Evolutionary conservation across 2,888 invertebrate genomes (phyloP).

Genomic region (Nysson spinosus): DNA sequence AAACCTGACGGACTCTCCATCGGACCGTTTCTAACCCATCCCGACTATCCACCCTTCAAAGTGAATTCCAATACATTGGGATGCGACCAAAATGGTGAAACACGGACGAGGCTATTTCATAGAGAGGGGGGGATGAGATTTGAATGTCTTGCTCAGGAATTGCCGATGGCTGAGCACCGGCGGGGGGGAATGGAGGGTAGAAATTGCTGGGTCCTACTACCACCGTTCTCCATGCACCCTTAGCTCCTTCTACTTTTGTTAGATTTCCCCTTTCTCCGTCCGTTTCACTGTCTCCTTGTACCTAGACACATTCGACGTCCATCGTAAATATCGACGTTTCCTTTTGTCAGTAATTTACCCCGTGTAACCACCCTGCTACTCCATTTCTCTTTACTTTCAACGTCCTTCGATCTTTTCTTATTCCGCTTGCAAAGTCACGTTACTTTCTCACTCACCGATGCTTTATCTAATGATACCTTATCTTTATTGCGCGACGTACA

Average conservation of each 20-base stretch:
- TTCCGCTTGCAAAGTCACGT: background rate
- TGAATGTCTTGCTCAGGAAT: slow-evolving; percentile 65
- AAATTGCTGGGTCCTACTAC: slow-evolving; percentile 50
- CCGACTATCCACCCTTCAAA: slow-evolving; percentile 49
- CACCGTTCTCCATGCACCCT: slow-evolving; percentile 17
- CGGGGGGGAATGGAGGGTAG: slow-evolving; percentile 50
- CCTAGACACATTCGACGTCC: slow-evolving; percentile 1
- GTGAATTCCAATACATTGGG: slow-evolving; percentile 69
- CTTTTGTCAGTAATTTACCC: slow-evolving; percentile 45
- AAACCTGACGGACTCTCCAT: slow-evolving; percentile 22
- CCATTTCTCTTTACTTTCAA: background rate
- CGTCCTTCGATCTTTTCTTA: slow-evolving; percentile 3
- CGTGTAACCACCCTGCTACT: slow-evolving; percentile 11
- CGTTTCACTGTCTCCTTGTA: slow-evolving; percentile 1
- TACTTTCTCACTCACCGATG: background rate
- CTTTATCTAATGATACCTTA: background rate
- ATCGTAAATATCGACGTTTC: slow-evolving; percentile 53
- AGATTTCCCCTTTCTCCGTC: background rate
- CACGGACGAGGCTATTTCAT: slow-evolving; percentile 36
- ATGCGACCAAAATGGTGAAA: slow-evolving; percentile 63
- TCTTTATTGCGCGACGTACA: slow-evolving; percentile 1
- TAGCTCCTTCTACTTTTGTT: slow-evolving; percentile 1
- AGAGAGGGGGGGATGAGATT: slow-evolving; percentile 59
- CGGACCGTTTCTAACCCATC: slow-evolving; percentile 28
- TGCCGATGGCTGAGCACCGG: slow-evolving; percentile 51